Evolutionary conservation across 2,113 vertebrate species (phyloP), one percentile per base, ranked within the genome.

Genomic region (Porphyrio hochstetteri): DNA sequence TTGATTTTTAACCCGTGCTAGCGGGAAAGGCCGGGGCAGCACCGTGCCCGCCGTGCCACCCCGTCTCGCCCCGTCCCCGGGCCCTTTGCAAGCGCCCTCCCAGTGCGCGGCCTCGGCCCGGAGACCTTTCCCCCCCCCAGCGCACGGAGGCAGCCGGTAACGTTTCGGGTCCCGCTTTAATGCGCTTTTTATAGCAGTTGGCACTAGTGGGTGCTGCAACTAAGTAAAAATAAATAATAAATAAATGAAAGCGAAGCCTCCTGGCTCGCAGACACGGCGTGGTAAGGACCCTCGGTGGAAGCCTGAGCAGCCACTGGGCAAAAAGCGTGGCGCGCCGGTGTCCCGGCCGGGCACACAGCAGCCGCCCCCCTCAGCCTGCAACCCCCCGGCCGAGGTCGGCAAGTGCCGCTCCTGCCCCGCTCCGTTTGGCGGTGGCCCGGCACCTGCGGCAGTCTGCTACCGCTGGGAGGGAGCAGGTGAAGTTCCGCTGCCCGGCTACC

Each of bases 131-230:
- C 33, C 12, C 29, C 29, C 23, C 11, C 14, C 15, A 25, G 70
- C 9, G 5, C 61, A 35, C 20, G 36, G 52, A 53, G 60, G 67
- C 35, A 8, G 55, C 86, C 80, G 70, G 60, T 65, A 78, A 42
- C 52, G 24, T 29, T 59, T 17, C 17, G 13, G n/a, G 76, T 35
- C 35, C 57, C 35, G 16, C 75, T 88, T 59, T 18, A 8, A 5
- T 20, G 57, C 42, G 83, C 77, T 93, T 88, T 91, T 92, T 93
- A 76, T 90, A 87, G 88, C 48, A 78, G 35, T 57, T 92, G 89
- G 95, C 97, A 96, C 95, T 96, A 97, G 95, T 96, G 97, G 96
- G 95, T 95, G 96, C 95, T 97, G 92, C 94, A 68, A 88, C 89
- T 79, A 85, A 97, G 57, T 92, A 13, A 63, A 63, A 91, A 90